These are phyloP conservation scores for Apis cerana DNA, from an alignment of 1,140 invertebrate species.

Conservation along the genomic window DNA sequence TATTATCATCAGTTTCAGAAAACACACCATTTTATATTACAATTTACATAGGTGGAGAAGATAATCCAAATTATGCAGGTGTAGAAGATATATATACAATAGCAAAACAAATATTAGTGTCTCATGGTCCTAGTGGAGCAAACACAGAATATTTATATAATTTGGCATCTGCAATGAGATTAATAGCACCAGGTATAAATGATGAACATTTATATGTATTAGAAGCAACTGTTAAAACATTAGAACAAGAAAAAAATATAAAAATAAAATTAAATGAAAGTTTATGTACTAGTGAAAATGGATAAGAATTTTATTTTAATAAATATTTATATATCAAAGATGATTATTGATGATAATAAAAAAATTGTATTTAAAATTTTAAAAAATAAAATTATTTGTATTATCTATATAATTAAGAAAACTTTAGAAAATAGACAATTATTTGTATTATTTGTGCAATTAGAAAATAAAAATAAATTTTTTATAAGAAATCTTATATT, in stretches of 20 bases:
- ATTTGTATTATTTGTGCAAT: constrained; percentile 7
- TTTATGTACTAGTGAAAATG: neutral
- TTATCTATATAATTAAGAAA: neutral
- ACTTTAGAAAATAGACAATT: neutral
- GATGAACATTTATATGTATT: constrained; percentile 90
- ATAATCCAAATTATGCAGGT: constrained; percentile 91
- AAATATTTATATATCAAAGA: neutral
- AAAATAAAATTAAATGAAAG: constrained; percentile 48
- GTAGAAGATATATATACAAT: constrained; percentile 88
- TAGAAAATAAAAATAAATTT: neutral
- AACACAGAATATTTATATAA: constrained; percentile 95
- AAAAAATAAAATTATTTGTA: constrained; percentile 7
- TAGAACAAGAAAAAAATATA: constrained; percentile 63
- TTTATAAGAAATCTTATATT: neutral
- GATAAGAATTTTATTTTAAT: constrained; percentile 9
- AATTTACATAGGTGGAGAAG: constrained; percentile 91
- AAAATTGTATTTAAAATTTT: neutral
- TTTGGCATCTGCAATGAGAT: constrained; percentile 89
- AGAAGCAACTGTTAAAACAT: constrained; percentile 84
- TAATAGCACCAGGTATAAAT: constrained; percentile 85
- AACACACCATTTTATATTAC: constrained; percentile 85
- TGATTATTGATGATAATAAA: neutral
- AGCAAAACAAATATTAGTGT: constrained; percentile 88
- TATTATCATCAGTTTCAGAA: constrained; percentile 38
- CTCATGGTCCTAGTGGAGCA: constrained; percentile 90